phyloP scores from a whole-genome alignment of 2,888 invertebrate genomes.

The Acanthoscelides obtectus region DNA sequence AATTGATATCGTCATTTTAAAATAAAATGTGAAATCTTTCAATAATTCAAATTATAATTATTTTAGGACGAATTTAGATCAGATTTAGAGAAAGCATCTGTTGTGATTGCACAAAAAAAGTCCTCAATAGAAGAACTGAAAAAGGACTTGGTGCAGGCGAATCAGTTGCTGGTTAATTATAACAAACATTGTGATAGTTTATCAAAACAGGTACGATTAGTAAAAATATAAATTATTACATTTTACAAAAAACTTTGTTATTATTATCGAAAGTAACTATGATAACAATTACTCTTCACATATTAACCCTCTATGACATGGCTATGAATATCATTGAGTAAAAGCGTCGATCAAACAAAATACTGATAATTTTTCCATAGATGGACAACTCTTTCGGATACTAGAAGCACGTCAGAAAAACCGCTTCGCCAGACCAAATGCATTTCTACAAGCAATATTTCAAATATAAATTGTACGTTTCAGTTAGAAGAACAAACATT shows the following conservation, averaged over 20 bases:
- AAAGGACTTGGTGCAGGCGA: slow-evolving; percentile 44
- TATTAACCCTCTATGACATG: too few species aligned
- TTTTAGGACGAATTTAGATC: slow-evolving; percentile 37
- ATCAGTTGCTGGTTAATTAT: slow-evolving; percentile 43
- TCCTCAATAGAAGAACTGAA: slow-evolving; percentile 41
- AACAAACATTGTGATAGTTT: slow-evolving; percentile 41
- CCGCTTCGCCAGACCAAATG: too few species aligned
- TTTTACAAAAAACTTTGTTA: background rate
- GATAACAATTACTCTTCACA: slow-evolving; percentile 1
- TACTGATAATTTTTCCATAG: too few species aligned
- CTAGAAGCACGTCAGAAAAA: too few species aligned
- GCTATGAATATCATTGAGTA: too few species aligned
- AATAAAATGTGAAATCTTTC: too few species aligned
- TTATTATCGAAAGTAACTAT: too few species aligned
- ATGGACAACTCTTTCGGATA: too few species aligned
- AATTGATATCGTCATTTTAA: too few species aligned
- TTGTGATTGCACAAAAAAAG: slow-evolving; percentile 41
- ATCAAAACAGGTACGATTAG: slow-evolving; percentile 33
- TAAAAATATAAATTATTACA: too few species aligned
- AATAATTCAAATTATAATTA: too few species aligned
- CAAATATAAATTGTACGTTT: background rate
- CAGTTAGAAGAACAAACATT: slow-evolving; percentile 23
- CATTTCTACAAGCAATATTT: background rate
- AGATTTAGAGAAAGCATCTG: slow-evolving; percentile 40
- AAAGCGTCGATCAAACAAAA: too few species aligned